These are phyloP conservation scores for Yponomeuta malinellus DNA, from an alignment of 2,888 invertebrate genomes.

Conservation along the genomic window DNA sequence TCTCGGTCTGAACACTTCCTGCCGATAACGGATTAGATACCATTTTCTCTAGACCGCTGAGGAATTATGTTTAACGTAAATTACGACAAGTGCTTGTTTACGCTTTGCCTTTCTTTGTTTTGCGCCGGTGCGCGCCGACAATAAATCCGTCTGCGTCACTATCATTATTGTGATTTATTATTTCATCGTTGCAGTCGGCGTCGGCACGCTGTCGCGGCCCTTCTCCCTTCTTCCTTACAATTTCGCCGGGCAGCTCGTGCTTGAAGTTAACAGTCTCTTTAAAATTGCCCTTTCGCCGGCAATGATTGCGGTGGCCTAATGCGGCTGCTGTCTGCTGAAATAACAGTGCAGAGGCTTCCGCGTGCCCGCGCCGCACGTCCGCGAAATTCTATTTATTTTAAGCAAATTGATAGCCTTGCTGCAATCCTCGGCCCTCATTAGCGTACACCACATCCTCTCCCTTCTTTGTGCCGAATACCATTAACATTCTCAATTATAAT, in stretches of 20 bases:
- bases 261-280: slow-evolving; percentile 54
- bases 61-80: neutral
- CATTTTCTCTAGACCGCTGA: neutral
- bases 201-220: slow-evolving; percentile 41
- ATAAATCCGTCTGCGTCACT: slow-evolving; percentile 35
- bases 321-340: slow-evolving; percentile 50
- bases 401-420: slow-evolving; percentile 54
- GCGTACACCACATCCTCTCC: slow-evolving; percentile 22
- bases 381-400: slow-evolving; percentile 60
- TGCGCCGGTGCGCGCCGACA: slow-evolving; percentile 21
- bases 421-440: slow-evolving; percentile 46
- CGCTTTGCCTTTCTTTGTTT: slow-evolving; percentile 10
- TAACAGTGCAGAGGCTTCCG: slow-evolving; percentile 63
- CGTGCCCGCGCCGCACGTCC: slow-evolving; percentile 32
- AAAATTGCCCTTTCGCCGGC: slow-evolving; percentile 63
- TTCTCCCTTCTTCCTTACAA: slow-evolving; percentile 45
- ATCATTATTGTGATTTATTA: slow-evolving; percentile 61
- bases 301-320: slow-evolving; percentile 62
- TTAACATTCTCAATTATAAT: slow-evolving; percentile 5
- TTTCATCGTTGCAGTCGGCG: slow-evolving; percentile 52
- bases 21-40: slow-evolving; percentile 2
- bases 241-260: slow-evolving; percentile 51
- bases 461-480: slow-evolving; percentile 18
- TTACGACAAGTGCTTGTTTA: neutral
- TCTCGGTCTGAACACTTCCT: neutral